A percentile compares a stretch with the other conserved stretches of the same genome.
Evolutionary conservation across 2,113 vertebrate species (phyloP).

Genomic region (Aptenodytes forsteri): DNA sequence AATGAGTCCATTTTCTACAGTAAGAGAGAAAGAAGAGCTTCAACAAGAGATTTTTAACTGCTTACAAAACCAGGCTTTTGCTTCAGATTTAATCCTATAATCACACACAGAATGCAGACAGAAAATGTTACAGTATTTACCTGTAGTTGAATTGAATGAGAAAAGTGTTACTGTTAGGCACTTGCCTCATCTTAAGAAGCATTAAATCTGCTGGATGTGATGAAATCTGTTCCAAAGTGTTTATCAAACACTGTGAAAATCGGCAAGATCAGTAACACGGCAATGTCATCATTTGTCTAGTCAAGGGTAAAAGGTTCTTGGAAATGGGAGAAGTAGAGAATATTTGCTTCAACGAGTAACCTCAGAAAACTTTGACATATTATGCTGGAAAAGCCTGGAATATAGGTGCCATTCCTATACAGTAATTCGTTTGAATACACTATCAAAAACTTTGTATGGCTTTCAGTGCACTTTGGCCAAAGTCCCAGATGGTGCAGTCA

Average conservation of each 20-base stretch:
- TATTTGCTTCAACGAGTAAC: not conserved
- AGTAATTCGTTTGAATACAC: not conserved
- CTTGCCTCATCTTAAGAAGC: conserved; percentile 4
- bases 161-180: conserved; percentile 25
- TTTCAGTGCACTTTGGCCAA: not conserved
- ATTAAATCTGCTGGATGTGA: conserved; percentile 37
- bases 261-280: not conserved
- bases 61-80: conserved; percentile 21
- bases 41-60: conserved; percentile 25
- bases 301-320: conserved; percentile 39
- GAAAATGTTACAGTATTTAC: conserved; percentile 9
- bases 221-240: conserved; percentile 36
- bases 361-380: not conserved
- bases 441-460: not conserved
- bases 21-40: not conserved
- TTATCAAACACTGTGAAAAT: conserved; percentile 53
- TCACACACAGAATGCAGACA: not conserved
- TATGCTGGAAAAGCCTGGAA: not conserved
- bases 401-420: not conserved
- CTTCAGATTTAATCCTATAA: conserved; percentile 54
- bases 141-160: conserved; percentile 27
- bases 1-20: conserved; percentile 9
- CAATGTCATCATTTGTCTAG: conserved; percentile 11
- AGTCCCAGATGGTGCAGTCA: not conserved
- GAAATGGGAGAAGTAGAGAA: not conserved